Percentiles rank a stretch among this genome's conserved stretches.
phyloP scores from a whole-genome alignment of 2,797 vertebrate genomes.

The Staurois parvus region DNA sequence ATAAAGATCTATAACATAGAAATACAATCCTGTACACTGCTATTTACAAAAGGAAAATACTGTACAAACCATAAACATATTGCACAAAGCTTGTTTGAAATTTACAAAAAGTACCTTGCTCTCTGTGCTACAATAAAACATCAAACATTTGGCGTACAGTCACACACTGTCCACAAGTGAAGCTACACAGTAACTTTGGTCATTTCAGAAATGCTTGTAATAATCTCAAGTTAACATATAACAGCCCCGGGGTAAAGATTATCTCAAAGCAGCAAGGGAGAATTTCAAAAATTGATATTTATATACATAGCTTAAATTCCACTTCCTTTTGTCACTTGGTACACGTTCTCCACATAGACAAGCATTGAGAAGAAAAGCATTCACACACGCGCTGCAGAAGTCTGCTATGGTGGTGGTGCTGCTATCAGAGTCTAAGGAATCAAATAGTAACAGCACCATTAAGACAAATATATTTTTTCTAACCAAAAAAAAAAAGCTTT shows the following conservation, averaged over 20 bases:
- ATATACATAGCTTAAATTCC: constrained; percentile 57
- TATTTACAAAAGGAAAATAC: constrained; percentile 68
- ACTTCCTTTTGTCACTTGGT: constrained; percentile 36
- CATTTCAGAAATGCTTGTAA: constrained; percentile 45
- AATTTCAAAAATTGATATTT: constrained; percentile 25
- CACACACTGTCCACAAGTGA: constrained; percentile 45
- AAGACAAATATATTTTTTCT: not conserved
- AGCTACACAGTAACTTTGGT: constrained; percentile 55
- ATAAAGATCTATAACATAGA: constrained; percentile 45
- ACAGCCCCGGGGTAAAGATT: constrained; percentile 44
- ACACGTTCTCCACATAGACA: not conserved
- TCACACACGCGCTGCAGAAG: not conserved
- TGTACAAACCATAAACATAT: constrained; percentile 37
- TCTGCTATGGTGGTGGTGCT: not conserved
- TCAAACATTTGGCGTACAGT: not conserved
- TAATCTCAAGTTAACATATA: constrained; percentile 37
- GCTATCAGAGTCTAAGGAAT: not conserved
- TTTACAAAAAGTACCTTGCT: constrained; percentile 65
- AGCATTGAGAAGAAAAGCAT: not conserved
- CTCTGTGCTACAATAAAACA: constrained; percentile 23
- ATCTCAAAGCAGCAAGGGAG: constrained; percentile 22
- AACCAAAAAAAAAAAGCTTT: not conserved
- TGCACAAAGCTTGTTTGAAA: constrained; percentile 55
- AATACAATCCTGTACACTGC: constrained; percentile 65
- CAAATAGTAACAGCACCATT: not conserved